Conservation (phyloP, 1,140 invertebrate species). For the Drosophila lacteicornis region DNA sequence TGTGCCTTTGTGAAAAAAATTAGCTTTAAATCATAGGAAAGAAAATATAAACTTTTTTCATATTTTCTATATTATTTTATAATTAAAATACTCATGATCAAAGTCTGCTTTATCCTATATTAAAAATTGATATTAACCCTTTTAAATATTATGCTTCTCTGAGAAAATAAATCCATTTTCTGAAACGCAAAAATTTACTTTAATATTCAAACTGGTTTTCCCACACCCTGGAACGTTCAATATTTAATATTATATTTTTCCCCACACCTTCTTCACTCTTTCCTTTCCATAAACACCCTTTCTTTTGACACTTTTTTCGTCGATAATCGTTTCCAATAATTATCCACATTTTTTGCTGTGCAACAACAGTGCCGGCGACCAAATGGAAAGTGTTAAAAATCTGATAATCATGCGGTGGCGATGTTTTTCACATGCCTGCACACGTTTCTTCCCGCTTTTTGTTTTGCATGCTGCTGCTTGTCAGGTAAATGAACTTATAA, state of each 20-base stretch:
- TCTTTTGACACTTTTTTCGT: slow-evolving; percentile 13
- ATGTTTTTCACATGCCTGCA: slow-evolving; percentile 75
- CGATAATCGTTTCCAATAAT: slow-evolving; percentile 19
- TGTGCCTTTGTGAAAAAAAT: neutral
- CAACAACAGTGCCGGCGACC: slow-evolving; percentile 23
- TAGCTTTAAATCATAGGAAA: neutral
- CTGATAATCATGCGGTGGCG: slow-evolving; percentile 79
- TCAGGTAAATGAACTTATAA: slow-evolving; percentile 82
- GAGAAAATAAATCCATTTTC: neutral
- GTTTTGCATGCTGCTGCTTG: slow-evolving; percentile 38
- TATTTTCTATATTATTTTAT: too few relatives aligned
- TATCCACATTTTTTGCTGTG: slow-evolving; percentile 20
- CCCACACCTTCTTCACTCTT: neutral
- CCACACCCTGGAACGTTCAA: neutral
- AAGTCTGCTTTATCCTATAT: too few relatives aligned
- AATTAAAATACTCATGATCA: too few relatives aligned
- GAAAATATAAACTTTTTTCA: too few relatives aligned
- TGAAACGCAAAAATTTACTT: neutral
- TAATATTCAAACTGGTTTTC: too few relatives aligned
- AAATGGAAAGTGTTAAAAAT: slow-evolving; percentile 81
- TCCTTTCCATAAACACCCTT: neutral
- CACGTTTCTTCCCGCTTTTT: slow-evolving; percentile 66
- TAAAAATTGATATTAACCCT: too few relatives aligned
- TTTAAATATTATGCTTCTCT: too few relatives aligned
- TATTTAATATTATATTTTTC: neutral